Evolutionary conservation across 2,113 vertebrate species (phyloP), one percentile per base, ranked within the genome.

Genomic region (Melanocharis versteri): DNA sequence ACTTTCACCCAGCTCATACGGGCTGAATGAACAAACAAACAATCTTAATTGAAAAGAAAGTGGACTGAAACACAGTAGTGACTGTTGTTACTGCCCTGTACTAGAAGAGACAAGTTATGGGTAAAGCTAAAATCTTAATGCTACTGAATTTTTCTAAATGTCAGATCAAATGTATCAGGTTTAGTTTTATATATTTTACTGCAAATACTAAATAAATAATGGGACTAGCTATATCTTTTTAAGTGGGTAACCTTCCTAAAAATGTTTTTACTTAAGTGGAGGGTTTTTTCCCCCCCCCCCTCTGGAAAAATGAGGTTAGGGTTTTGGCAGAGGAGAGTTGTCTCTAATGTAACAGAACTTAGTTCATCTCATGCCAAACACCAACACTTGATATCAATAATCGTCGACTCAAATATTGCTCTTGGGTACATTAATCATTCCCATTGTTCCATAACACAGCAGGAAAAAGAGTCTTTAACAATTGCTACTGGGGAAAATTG

Each of bases 21-120:
- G 68, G 51, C 79, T 96, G 76, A 86, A 86, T 92, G 96, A 97
- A 96, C 87, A 96, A 97, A 96, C 82, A 96, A 93, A 83, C 79
- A 95, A 62, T 27, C 26, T 73, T 64, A 71, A 70, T 91, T 93
- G 73, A 92, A 95, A 88, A 94, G 47, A 94, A 92, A 81, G 37
- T 48, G 40, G 12, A 51, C 47, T 15, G 51, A 66, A 86, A 37
- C 68, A 47, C 8, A 1, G 37, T 51, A 30, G 68, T 70, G 44
- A 26, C 39, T 72, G 11, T 27, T 76, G 33, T 85, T 89, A 57
- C n/a, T 94, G 51, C 35, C 10, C 12, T 30, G 37, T 51, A 15
- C 9, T 35, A 40, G 31, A 77, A 76, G 28, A 62, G 35, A 33
- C 18, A 42, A 57, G 15, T 80, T 80, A 33, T 1, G 11, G 31